Base-by-base conservation (phyloP, 2,888 invertebrate genomes). In the Drosophila aldrichi region DNA sequence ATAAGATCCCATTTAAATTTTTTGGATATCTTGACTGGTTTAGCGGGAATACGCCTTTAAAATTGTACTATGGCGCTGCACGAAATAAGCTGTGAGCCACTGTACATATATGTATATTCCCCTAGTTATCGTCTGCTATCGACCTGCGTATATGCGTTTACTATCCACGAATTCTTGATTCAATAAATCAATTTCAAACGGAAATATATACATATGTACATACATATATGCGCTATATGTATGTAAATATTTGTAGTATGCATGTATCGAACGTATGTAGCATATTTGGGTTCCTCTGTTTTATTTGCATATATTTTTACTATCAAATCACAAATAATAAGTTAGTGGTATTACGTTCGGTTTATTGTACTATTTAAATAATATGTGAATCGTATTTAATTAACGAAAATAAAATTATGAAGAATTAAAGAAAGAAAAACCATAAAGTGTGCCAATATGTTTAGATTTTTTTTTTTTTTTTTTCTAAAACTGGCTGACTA, bases 381-480 rank as follows among this genome's bases (percentile, higher is more conserved):
- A 54, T 55, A 55, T 68, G 62, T 62, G 49, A 58, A 18, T 70
- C 16, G 22, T 36, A 20, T 29, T 34, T 10, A 41, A 40, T 14
- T n/a, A 29, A 36, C 25, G 40, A 20, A 32, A 59, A 41, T n/a
- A 43, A 57, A 25, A 44, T 14, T 22, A 22, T 22, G 3, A 22
- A 22, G 2, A 22, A 20, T 0, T 20, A n/a, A 51, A 25, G 10
- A 43, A 36, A 56, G 72, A 70, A 69, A 14, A 85, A 83, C 67
- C 75, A 68, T 70, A 80, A 90, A 74, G 87, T 90, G 90, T 90
- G 90, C 90, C 90, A 90, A 90, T 90, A 90, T 67, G 75, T 81
- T 77, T 91, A 87, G 79, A 84, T 25, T 25, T 25, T 25, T 25
- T 25, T 22, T 22, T 22, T 25, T 25, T 46, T 76, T 77, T 79